Evolutionary conservation across 2,888 invertebrate species (phyloP), one percentile per base, ranked within the genome.

Genomic region (Myathropa florea): DNA sequence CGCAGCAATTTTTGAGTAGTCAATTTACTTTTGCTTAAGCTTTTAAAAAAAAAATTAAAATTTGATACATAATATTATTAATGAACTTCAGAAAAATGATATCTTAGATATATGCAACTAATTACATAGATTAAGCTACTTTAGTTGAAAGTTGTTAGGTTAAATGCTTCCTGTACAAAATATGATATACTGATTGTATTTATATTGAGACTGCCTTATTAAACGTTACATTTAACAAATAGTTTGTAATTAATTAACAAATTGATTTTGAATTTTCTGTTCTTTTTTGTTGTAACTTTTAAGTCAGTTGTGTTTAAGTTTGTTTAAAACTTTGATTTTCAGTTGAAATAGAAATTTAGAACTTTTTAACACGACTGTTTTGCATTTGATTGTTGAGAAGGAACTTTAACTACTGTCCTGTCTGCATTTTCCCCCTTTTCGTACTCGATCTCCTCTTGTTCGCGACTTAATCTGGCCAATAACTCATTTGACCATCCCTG

Each of bases 1-100:
- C 71, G 82, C 83, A 78, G 78, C 46, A 46, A 46, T 46, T 46
- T 86, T 86, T 83, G 75, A 82, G 83, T 86, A 86, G 86, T n/a
- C n/a, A 65, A 73, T 86, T 86, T 86, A 75, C 57, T 86, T 28
- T 86, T 86, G 86, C 86, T 86, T 86, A 86, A 86, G 86, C 86
- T 86, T 82, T 82, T 75, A 79, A 78, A 73, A 28, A 3, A 61
- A 76, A 46, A 77, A 77, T 57, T 55, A 61, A 67, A 72, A 61
- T 68, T 68, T 53, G 55, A 70, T 71, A 28, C 9, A 39, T 57
- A 10, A 3, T 18, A 53, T 57, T 24, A 3, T 4, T 23, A 57
- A 24, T 46, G 46, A 57, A 57, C 63, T 77, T 77, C 14, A 59
- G 2, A 71, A 60, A 70, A 81, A 73, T 60, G 63, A 64, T 64